phyloP scores from a whole-genome alignment of 2,797 vertebrate genomes.

The Malurus splendens region DNA sequence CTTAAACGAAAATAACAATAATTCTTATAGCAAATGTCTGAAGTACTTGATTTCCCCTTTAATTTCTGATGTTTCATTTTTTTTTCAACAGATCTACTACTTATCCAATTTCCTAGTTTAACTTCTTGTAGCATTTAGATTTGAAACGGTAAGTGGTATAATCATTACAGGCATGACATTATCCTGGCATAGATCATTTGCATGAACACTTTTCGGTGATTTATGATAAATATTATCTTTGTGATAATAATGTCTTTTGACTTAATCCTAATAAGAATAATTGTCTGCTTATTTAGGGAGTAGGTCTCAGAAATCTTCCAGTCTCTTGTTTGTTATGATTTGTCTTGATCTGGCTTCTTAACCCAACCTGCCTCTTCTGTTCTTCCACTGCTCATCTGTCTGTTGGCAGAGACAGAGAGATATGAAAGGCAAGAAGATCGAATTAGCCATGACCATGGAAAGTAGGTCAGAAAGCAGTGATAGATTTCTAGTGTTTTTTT shows the following conservation, averaged over 20 bases:
- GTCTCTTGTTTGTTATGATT: neutral
- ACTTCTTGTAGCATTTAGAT: neutral
- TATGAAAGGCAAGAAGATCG: conserved; percentile 50
- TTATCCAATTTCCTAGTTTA: neutral
- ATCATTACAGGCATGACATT: neutral
- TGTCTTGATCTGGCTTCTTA: conserved; percentile 19
- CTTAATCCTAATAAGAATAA: neutral
- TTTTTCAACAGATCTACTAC: neutral
- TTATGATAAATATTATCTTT: neutral
- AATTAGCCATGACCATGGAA: conserved; percentile 54
- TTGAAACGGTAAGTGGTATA: neutral
- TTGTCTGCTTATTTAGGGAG: neutral
- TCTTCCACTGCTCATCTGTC: conserved; percentile 47
- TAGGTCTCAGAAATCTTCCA: neutral
- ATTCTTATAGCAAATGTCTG: neutral
- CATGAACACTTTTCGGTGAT: neutral
- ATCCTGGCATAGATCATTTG: neutral
- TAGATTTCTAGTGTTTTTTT: conserved; percentile 25
- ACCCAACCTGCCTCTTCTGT: conserved; percentile 32
- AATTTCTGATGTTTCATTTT: neutral
- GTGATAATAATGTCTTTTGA: neutral
- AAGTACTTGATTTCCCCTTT: neutral
- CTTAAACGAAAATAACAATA: neutral
- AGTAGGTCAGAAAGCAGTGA: conserved; percentile 55
- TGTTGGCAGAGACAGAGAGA: conserved; percentile 41